These are phyloP conservation scores for Miichthys miiuy DNA, from an alignment of 2,797 vertebrate species.

Conservation along the genomic window DNA sequence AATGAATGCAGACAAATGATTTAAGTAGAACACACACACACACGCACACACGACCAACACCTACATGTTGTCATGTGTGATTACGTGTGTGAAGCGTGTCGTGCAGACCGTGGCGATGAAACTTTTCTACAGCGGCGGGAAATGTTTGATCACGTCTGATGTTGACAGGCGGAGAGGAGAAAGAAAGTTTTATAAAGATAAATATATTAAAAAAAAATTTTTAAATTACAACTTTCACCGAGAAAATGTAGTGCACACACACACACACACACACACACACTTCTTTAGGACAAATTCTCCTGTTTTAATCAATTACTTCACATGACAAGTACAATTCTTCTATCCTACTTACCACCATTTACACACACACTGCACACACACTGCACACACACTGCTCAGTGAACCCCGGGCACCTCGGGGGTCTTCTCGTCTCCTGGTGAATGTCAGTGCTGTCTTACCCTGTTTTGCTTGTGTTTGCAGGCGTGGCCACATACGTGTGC, in stretches of 20 bases:
- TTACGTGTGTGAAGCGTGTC: too few relatives aligned
- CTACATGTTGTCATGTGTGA: too few relatives aligned
- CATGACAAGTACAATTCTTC: constrained; percentile 9
- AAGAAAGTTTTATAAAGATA: constrained; percentile 3
- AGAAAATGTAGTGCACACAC: constrained; percentile 4
- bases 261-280: constrained; percentile 28
- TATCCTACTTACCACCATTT: constrained; percentile 1
- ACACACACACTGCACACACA: constrained; percentile 5
- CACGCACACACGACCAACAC: too few relatives aligned
- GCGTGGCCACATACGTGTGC: constrained; percentile 94
- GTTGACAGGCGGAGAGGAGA: not conserved
- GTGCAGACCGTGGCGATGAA: too few relatives aligned
- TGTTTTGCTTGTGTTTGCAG: constrained; percentile 81
- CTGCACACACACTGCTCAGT: constrained; percentile 9
- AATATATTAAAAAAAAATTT: not conserved
- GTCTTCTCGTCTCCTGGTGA: constrained; percentile 54
- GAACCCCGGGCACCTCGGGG: constrained; percentile 42
- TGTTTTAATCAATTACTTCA: constrained; percentile 31
- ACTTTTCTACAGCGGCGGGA: not conserved
- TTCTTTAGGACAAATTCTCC: not conserved
- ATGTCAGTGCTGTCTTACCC: constrained; percentile 71
- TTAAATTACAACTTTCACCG: not conserved
- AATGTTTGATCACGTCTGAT: not conserved
- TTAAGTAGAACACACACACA: too few relatives aligned
- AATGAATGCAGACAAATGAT: not conserved